Evolutionary conservation across 2,888 invertebrate species (phyloP).

Genomic region (Chymomyza fuscimana): DNA sequence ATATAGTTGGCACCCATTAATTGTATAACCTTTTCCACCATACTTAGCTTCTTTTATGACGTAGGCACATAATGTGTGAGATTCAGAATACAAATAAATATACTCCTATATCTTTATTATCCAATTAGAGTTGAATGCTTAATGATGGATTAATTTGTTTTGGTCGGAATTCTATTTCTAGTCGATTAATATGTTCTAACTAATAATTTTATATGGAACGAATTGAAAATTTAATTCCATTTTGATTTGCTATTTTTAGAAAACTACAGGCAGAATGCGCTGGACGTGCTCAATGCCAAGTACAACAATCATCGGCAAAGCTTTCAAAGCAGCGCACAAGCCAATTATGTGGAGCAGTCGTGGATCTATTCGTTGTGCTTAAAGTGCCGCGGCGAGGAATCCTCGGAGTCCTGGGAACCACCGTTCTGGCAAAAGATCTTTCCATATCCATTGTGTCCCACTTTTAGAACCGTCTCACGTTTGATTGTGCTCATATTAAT

Average conservation of each 20-base stretch:
- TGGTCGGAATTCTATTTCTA: constrained; percentile 13
- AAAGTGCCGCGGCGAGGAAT: constrained; percentile 88
- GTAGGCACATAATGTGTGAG: neutral
- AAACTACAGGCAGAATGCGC: constrained; percentile 65
- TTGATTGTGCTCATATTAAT: constrained; percentile 86
- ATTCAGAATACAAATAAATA: neutral
- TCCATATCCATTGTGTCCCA: constrained; percentile 92
- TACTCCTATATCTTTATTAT: constrained; percentile 32
- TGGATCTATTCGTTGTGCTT: constrained; percentile 92
- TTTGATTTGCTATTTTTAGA: constrained; percentile 58
- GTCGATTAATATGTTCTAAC: constrained; percentile 10
- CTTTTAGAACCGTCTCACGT: constrained; percentile 90
- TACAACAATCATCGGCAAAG: constrained; percentile 67
- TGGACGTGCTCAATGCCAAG: constrained; percentile 75
- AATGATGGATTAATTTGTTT: constrained; percentile 47
- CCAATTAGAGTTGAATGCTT: constrained; percentile 51
- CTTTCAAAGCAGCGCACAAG: constrained; percentile 32
- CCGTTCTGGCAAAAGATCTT: constrained; percentile 89
- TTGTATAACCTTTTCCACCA: too few species aligned
- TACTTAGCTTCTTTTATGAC: neutral
- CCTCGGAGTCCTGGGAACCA: constrained; percentile 90
- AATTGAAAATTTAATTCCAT: neutral
- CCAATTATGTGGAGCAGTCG: constrained; percentile 81
- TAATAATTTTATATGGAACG: constrained; percentile 13
- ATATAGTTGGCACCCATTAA: too few species aligned